A percentile compares a stretch with the other conserved stretches of the same genome.
Evolutionary conservation across 64 coral and sea anemone genomes (phyloP).

Genomic region (Anthopleura sola): DNA sequence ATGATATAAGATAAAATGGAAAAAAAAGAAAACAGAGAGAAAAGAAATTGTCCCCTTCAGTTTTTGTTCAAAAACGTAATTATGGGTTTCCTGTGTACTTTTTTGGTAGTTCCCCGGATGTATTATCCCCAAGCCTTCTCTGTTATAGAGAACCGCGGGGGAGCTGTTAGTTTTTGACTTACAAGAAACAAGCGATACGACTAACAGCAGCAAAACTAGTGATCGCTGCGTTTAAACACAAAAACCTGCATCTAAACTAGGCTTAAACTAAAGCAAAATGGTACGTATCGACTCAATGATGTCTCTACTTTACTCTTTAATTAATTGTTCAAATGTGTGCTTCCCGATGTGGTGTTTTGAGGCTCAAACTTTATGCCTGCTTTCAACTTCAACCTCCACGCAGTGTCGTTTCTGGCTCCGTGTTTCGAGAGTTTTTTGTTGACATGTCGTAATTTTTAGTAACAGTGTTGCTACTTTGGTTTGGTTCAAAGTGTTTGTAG

Average conservation of each 20-base stretch:
- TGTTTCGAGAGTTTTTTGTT: slow-evolving; percentile 16
- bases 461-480: slow-evolving; percentile 17
- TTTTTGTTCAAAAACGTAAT: too few relatives aligned
- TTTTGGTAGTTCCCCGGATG: background rate
- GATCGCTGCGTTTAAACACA: background rate
- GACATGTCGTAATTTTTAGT: slow-evolving; percentile 34
- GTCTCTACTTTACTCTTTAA: background rate
- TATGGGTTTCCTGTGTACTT: background rate
- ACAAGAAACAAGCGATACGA: slow-evolving; percentile 3
- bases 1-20: too few relatives aligned
- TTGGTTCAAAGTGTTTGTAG: slow-evolving; percentile 9
- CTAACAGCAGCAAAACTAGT: background rate
- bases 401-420: slow-evolving; percentile 15
- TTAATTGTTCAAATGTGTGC: background rate
- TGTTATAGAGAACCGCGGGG: background rate
- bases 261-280: slow-evolving; percentile 14
- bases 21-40: background rate
- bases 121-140: background rate
- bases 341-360: background rate
- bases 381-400: background rate
- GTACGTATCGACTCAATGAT: background rate
- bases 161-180: slow-evolving; percentile 17
- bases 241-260: slow-evolving; percentile 11
- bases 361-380: background rate
- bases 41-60: background rate